These are phyloP conservation scores for Drosophila tani DNA, from an alignment of 1,140 invertebrate genomes.

Conservation along the genomic window DNA sequence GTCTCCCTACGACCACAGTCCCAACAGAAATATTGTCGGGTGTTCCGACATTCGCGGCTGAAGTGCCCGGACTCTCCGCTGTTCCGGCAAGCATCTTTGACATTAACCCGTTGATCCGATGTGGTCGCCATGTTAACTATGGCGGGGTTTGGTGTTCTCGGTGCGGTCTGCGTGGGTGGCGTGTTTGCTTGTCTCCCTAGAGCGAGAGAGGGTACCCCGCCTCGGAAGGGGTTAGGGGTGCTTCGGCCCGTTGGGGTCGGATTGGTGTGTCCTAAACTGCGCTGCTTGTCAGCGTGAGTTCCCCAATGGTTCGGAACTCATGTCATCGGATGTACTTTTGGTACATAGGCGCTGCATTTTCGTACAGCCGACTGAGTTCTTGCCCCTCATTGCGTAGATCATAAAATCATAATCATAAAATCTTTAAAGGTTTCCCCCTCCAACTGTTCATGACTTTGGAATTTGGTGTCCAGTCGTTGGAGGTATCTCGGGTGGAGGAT, in stretches of 20 bases:
- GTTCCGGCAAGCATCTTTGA: background rate
- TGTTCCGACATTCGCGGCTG: no score
- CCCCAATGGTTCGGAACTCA: background rate
- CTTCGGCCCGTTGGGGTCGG: no score
- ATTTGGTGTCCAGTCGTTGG: no score
- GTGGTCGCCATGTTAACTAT: background rate
- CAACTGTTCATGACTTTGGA: background rate
- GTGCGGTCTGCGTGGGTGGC: background rate
- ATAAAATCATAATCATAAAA: background rate
- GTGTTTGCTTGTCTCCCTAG: no score
- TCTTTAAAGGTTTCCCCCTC: background rate
- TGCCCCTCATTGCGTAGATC: background rate
- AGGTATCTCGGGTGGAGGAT: no score
- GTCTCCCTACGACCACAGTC: no score
- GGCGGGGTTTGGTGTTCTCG: background rate
- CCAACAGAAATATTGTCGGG: no score
- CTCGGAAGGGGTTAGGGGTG: background rate
- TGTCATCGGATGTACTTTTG: background rate
- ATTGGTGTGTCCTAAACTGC: background rate
- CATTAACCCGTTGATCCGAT: background rate
- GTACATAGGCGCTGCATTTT: background rate
- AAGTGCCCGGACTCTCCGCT: background rate
- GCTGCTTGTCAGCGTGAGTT: background rate
- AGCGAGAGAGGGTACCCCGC: no score
- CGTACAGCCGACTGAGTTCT: background rate